These are phyloP conservation scores for Drosophila subquinaria DNA, from an alignment of 2,888 invertebrate species.

Conservation along the genomic window DNA sequence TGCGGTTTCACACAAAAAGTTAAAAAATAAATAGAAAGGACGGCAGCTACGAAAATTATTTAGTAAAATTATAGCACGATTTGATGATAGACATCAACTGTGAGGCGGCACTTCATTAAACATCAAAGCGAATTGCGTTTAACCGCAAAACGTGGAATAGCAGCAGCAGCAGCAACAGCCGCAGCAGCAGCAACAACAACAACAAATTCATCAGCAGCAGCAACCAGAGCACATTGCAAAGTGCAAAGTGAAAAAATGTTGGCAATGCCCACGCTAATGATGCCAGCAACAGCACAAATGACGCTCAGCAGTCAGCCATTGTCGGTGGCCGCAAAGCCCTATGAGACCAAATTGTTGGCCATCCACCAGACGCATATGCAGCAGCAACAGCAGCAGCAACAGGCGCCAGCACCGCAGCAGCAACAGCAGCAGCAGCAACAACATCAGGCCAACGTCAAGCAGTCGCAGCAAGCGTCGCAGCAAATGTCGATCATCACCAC, in stretches of 20 bases:
- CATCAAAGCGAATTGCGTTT: conserved; percentile 77
- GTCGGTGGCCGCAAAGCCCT: conserved; percentile 85
- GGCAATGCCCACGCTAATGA: conserved; percentile 86
- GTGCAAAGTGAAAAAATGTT: conserved; percentile 80
- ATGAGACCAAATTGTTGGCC: conserved; percentile 85
- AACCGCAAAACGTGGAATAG: conserved; percentile 76
- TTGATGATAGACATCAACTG: conserved; percentile 71
- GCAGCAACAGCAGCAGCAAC: conserved; percentile 72
- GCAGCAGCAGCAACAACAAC: conserved; percentile 46
- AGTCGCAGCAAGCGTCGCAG: conserved; percentile 81
- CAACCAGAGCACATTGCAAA: conserved; percentile 49
- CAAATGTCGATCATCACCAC: conserved; percentile 79
- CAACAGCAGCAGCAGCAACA: conserved; percentile 80
- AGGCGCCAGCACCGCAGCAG: conserved; percentile 69
- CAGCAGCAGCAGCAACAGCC: conserved; percentile 51
- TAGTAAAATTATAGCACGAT: conserved; percentile 73
- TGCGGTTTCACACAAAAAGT: conserved; percentile 67
- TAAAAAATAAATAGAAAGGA: conserved; percentile 31
- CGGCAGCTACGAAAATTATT: conserved; percentile 50
- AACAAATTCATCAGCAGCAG: conserved; percentile 37
- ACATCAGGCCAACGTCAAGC: conserved; percentile 67
- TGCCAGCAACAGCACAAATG: conserved; percentile 86
- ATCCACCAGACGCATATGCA: conserved; percentile 86
- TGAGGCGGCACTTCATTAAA: conserved; percentile 78
- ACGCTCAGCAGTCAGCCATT: conserved; percentile 85